phyloP scores from a whole-genome alignment of 2,797 vertebrate species.

The Stomatorhinus walkeri region DNA sequence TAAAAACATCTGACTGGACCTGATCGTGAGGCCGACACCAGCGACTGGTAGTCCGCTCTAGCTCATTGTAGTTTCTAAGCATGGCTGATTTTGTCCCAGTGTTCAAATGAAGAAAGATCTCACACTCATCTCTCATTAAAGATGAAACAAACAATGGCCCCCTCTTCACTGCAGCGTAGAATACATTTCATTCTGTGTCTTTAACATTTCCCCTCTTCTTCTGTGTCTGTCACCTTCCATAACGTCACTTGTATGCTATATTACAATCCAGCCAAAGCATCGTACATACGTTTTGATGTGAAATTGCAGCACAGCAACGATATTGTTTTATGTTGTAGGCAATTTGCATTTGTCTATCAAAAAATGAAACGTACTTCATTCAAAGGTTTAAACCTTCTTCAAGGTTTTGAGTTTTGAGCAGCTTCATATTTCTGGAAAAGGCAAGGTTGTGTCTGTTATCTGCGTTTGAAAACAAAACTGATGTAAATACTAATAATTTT shows the following conservation, averaged over 20 bases:
- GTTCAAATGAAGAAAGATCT: not conserved
- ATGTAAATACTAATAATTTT: not conserved
- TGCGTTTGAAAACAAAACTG: not conserved
- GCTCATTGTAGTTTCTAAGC: not conserved
- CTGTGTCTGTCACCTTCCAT: not conserved
- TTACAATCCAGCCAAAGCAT: not conserved
- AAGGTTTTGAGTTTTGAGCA: not conserved
- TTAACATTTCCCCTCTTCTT: not conserved
- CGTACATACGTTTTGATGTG: not conserved
- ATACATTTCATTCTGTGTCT: not conserved
- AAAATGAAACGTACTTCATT: not conserved
- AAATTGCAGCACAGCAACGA: not conserved
- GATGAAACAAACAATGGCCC: not conserved
- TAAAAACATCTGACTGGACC: not conserved
- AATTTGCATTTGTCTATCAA: not conserved
- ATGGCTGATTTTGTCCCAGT: not conserved
- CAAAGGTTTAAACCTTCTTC: not conserved
- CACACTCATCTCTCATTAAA: not conserved
- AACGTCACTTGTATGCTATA: not conserved
- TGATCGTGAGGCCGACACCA: not conserved
- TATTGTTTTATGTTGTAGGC: not conserved
- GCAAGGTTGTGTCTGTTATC: not conserved
- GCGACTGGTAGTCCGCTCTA: not conserved
- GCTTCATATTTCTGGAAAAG: not conserved
- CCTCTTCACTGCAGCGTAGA: not conserved